Percentiles rank a stretch among this genome's conserved stretches.
Evolutionary conservation across 2,888 invertebrate genomes (phyloP).

Genomic region (Glaucopsyche alexis): DNA sequence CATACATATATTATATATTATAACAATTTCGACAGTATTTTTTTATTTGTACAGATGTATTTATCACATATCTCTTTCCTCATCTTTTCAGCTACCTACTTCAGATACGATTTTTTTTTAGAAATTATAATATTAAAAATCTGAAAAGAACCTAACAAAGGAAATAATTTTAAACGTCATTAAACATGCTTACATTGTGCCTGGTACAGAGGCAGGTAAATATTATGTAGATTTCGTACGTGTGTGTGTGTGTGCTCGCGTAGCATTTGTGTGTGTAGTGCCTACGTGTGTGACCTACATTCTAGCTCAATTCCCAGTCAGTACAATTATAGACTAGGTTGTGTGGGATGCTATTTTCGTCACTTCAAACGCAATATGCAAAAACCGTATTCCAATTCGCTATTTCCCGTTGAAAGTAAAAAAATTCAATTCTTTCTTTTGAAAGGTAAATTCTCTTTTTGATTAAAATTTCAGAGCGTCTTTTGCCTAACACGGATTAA

Average conservation of each 20-base stretch:
- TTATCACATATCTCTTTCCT: background rate
- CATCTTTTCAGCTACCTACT: background rate
- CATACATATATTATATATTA: too few relatives aligned
- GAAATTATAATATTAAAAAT: background rate
- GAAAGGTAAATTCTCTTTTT: background rate
- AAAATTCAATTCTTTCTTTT: background rate
- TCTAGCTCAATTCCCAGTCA: slow-evolving; percentile 18
- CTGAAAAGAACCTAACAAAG: background rate
- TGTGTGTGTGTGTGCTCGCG: background rate
- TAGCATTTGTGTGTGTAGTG: background rate
- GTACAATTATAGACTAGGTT: slow-evolving; percentile 21
- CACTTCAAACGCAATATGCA: slow-evolving; percentile 16
- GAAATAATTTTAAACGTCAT: background rate
- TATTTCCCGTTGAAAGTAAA: background rate
- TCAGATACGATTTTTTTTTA: too few relatives aligned
- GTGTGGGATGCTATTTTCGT: slow-evolving; percentile 22
- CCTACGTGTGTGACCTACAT: slow-evolving; percentile 16
- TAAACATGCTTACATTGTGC: background rate
- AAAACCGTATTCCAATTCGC: slow-evolving; percentile 6
- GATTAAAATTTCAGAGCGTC: background rate
- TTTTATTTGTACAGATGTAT: background rate
- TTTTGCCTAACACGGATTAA: background rate
- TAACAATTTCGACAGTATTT: too few relatives aligned
- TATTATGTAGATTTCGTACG: background rate
- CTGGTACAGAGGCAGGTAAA: background rate